Base-by-base conservation (phyloP, 2,797 vertebrate genomes). In the Enteromius trimaculatus region DNA sequence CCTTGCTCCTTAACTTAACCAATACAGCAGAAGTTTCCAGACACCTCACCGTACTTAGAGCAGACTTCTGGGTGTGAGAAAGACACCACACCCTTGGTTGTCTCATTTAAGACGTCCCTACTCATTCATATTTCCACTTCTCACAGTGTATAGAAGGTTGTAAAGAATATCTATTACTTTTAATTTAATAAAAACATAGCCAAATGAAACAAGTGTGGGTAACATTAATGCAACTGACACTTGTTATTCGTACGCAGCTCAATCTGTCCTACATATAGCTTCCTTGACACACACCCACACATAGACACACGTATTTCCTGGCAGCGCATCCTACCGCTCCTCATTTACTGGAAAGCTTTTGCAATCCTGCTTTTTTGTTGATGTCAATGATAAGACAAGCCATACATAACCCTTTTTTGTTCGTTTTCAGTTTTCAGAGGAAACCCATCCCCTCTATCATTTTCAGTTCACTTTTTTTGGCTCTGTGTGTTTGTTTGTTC, bases 1-100 rank as follows among this genome's bases (percentile, higher is more conserved):
- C 92, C 90, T 91, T 90, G 87, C 90, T 91, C 90, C 89, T 92
- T 88, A 91, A 92, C 92, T 91, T 92, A 86, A 88, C 85, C 90
- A 93, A 92, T 93, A 94, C 93, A 94, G 93, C 92, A 93, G 91
- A 91, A 92, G 91, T 91, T 93, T 89, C 91, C 91, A 93, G 86
- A 89, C 85, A 87, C 87, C 86, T 91, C 91, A 91, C 91, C 69
- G 88, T 87, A 77, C 66, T 72, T 49, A 87, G 87, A 88, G 84
- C 84, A 79, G 82, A 88, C 85, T 80, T 84, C 29, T 84, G 89
- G 80, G 91, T 92, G 93, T 88, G 88, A 86, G 87, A 87, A 89
- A 42, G 91, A 84, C 93, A 94, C 93, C 82, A 69, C 92, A 92
- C 92, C 87, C 74, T 51, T 23, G 68, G 37, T 60, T 79, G 82